A percentile compares a stretch with the other conserved stretches of the same genome.
phyloP scores from a whole-genome alignment of 1,140 invertebrate species.

The Brachionus calyciflorus region DNA sequence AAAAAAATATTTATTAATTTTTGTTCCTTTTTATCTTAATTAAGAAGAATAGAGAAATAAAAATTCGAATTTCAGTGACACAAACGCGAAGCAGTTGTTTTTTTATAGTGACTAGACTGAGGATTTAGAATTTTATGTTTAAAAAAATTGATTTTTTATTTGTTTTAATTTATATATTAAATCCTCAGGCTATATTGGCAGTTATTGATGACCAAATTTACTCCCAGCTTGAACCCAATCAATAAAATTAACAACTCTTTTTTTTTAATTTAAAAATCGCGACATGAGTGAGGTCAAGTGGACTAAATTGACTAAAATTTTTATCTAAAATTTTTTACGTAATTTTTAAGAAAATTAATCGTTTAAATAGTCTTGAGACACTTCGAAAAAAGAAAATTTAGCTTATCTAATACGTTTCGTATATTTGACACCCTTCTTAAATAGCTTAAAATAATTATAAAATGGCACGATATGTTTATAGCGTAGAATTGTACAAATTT shows the following conservation, averaged over 20 bases:
- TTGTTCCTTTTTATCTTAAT: constrained; percentile 4
- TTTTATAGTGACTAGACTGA: too few relatives aligned
- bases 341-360: background rate
- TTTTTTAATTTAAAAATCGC: background rate
- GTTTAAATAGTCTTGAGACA: constrained; percentile 20
- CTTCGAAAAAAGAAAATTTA: too few relatives aligned
- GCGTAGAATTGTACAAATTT: too few relatives aligned
- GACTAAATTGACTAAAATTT: too few relatives aligned
- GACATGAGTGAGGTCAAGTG: too few relatives aligned
- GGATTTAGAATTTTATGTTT: too few relatives aligned
- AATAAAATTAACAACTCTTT: too few relatives aligned
- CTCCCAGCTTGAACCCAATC: background rate
- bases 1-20: background rate
- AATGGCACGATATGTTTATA: background rate
- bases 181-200: background rate
- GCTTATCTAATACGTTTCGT: background rate
- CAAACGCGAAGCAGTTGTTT: background rate
- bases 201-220: too few relatives aligned
- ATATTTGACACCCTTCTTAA: constrained; percentile 1
- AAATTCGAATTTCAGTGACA: constrained; percentile 14
- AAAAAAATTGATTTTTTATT: too few relatives aligned
- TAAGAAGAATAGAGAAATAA: too few relatives aligned
- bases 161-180: too few relatives aligned
- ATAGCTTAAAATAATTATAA: background rate
- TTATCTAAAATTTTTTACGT: too few relatives aligned